Evolutionary conservation across 1,140 invertebrate species (phyloP).

Genomic region (Lasioglossum albipes): DNA sequence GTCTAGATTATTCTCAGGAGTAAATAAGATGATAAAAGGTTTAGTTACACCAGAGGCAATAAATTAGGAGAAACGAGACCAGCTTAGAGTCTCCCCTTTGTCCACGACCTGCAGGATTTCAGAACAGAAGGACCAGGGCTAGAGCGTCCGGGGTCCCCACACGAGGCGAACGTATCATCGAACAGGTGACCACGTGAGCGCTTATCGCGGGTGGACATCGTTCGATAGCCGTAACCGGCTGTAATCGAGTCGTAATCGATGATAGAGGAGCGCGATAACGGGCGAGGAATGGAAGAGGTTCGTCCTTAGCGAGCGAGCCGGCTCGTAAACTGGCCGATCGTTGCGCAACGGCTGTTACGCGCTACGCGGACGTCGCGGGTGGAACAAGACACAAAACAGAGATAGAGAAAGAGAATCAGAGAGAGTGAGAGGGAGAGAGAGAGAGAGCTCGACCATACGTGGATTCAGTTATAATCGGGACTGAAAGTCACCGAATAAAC

Average conservation of each 20-base stretch:
- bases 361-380: constrained; percentile 23
- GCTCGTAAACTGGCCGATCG: constrained; percentile 60
- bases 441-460: neutral
- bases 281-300: constrained; percentile 1
- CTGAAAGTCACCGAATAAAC: constrained; percentile 56
- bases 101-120: too few species aligned
- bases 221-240: constrained; percentile 35
- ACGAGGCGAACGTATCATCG: too few species aligned
- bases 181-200: neutral
- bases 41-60: too few species aligned
- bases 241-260: constrained; percentile 52
- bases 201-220: constrained; percentile 26
- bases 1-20: too few species aligned
- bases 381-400: constrained; percentile 2
- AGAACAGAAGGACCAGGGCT: too few species aligned
- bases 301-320: constrained; percentile 38
- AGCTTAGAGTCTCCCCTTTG: too few species aligned
- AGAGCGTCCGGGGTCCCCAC: too few species aligned
- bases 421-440: neutral
- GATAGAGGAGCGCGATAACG: constrained; percentile 44
- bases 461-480: constrained; percentile 56
- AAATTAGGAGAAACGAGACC: too few species aligned
- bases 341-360: constrained; percentile 60
- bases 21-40: too few species aligned
- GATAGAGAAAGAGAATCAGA: neutral